A percentile compares a stretch with the other conserved stretches of the same genome.
Evolutionary conservation across 30 jellyfish, hydroid and myxozoan species (phyloP).

Genomic region (Clytia hemisphaerica): DNA sequence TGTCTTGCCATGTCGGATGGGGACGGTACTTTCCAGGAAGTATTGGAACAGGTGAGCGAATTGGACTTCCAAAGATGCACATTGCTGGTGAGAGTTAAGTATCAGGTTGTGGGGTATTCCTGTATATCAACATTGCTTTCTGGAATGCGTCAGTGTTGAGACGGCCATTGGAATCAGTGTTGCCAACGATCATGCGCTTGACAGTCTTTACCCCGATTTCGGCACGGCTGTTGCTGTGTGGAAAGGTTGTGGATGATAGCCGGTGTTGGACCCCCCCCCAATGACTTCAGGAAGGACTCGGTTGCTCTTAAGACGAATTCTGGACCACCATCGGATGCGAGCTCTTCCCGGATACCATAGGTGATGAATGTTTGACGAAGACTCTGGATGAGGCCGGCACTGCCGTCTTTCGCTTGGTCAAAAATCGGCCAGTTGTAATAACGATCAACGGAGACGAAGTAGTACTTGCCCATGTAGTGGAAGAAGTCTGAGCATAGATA

Average conservation of each 20-base stretch:
- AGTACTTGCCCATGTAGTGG: neutral
- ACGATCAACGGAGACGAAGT: neutral
- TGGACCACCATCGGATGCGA: slow-evolving; percentile 4
- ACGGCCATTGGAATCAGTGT: neutral
- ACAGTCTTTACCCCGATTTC: neutral
- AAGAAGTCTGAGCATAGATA: neutral
- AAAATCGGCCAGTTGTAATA: neutral
- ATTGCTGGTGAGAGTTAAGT: neutral
- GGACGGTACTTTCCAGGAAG: too few relatives aligned
- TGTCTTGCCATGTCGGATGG: too few relatives aligned
- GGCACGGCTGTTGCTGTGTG: slow-evolving; percentile 12
- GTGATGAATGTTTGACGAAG: neutral
- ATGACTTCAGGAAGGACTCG: neutral
- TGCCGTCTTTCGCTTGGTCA: neutral
- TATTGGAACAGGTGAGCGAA: too few relatives aligned
- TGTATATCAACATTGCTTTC: neutral
- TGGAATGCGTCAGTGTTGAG: too few relatives aligned
- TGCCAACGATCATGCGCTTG: neutral
- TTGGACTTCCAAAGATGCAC: neutral
- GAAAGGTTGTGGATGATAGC: neutral
- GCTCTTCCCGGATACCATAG: neutral
- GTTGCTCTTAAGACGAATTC: slow-evolving; percentile 1
- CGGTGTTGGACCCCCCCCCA: neutral
- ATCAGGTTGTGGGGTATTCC: neutral
- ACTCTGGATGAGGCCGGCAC: neutral